Evolutionary conservation across 2,797 vertebrate species (phyloP).

Genomic region (Chrosomus eos): DNA sequence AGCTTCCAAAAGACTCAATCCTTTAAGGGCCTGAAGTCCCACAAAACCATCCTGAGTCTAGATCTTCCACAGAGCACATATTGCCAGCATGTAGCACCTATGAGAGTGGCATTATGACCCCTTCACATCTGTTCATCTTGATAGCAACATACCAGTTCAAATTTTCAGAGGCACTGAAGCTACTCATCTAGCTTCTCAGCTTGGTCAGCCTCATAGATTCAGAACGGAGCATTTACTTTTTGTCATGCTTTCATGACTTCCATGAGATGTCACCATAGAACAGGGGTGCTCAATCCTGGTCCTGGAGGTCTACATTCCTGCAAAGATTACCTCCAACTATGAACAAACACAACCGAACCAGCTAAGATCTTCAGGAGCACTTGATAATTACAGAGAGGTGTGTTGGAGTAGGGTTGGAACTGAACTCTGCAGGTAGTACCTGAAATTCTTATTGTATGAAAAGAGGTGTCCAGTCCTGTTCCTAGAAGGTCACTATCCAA

Average conservation of each 20-base stretch:
- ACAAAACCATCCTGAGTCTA: neutral
- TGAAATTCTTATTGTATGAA: no score
- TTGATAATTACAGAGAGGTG: neutral
- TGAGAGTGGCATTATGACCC: neutral
- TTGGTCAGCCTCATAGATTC: neutral
- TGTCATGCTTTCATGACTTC: neutral
- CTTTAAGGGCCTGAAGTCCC: neutral
- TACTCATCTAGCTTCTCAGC: neutral
- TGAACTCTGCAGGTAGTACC: neutral
- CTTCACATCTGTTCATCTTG: neutral
- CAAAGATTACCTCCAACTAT: neutral
- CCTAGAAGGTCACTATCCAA: neutral
- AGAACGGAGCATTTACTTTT: neutral
- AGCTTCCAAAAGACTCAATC: conserved; percentile 3
- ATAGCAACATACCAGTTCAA: neutral
- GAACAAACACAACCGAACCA: neutral
- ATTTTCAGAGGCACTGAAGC: neutral
- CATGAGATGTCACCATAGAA: neutral
- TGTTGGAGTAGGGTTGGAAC: conserved; percentile 1
- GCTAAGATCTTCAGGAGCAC: neutral
- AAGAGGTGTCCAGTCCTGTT: neutral
- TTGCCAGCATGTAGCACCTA: neutral
- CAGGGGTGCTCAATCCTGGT: neutral
- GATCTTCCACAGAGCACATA: neutral
- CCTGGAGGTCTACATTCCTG: neutral